Percentiles rank a stretch among this genome's conserved stretches.
phyloP scores from a whole-genome alignment of 2,797 vertebrate species.

The Phoxinus dragarum region DNA sequence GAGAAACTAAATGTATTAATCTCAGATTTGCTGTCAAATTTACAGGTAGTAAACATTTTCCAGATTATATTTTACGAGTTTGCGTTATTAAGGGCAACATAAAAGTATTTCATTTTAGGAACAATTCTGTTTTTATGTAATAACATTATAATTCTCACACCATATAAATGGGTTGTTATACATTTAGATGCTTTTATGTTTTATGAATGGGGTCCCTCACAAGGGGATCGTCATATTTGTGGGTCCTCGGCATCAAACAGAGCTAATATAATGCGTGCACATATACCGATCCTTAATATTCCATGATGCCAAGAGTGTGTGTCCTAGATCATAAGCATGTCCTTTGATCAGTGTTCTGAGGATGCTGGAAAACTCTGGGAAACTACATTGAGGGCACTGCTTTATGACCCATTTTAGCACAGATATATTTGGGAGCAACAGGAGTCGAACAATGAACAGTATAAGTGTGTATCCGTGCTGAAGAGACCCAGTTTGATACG shows the following conservation, averaged over 20 bases:
- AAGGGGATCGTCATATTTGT: background rate
- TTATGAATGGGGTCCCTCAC: background rate
- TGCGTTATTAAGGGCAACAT: too few species aligned
- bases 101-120: background rate
- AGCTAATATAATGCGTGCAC: background rate
- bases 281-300: slow-evolving; percentile 3
- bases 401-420: slow-evolving; percentile 57
- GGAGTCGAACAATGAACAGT: slow-evolving; percentile 43
- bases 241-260: background rate
- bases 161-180: background rate
- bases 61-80: too few species aligned
- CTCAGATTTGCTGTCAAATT: background rate
- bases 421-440: slow-evolving; percentile 58
- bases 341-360: slow-evolving; percentile 36
- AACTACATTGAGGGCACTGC: slow-evolving; percentile 46
- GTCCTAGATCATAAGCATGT: slow-evolving; percentile 29
- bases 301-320: slow-evolving; percentile 14
- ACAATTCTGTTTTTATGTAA: background rate
- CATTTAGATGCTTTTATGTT: background rate
- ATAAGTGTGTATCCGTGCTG: slow-evolving; percentile 18
- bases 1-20: background rate
- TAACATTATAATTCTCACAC: background rate
- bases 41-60: too few species aligned
- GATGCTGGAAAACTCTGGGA: slow-evolving; percentile 51
- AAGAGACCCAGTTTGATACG: slow-evolving; percentile 40